Evolutionary conservation across 1,140 invertebrate genomes (phyloP).

Genomic region (Drosophila biarmipes): DNA sequence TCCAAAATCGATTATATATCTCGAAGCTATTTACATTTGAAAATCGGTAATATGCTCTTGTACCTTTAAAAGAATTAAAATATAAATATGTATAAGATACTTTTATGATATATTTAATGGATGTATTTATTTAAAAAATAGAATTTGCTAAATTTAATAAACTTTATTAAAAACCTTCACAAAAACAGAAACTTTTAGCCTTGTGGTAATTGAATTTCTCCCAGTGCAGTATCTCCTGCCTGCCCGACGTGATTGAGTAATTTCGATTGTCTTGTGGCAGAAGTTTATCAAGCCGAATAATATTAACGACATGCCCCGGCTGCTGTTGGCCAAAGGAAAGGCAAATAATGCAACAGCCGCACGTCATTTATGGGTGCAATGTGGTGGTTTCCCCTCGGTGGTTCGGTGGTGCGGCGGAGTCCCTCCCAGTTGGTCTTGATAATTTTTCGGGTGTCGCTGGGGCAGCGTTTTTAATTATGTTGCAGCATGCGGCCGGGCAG

Average conservation of each 20-base stretch:
- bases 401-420: constrained; percentile 9
- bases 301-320: constrained; percentile 76
- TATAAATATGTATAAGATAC: too few species aligned
- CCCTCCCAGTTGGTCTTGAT: constrained; percentile 3
- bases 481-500: constrained; percentile 33
- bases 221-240: constrained; percentile 18
- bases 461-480: constrained; percentile 76
- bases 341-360: constrained; percentile 75
- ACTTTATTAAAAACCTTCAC: too few species aligned
- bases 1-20: too few species aligned
- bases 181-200: too few species aligned
- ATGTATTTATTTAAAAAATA: too few species aligned
- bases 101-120: too few species aligned
- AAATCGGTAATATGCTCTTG: too few species aligned
- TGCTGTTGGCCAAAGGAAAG: constrained; percentile 72
- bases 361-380: constrained; percentile 78
- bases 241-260: constrained; percentile 75
- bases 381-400: constrained; percentile 11
- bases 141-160: too few species aligned
- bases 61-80: too few species aligned
- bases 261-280: constrained; percentile 82
- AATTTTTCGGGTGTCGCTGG: constrained; percentile 52
- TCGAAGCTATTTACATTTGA: too few species aligned
- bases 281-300: constrained; percentile 83
- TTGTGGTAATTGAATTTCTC: too few species aligned